Percentiles rank a stretch among this genome's conserved stretches.
Evolutionary conservation across 2,113 vertebrate genomes (phyloP).

Genomic region (Fregetta grallaria): DNA sequence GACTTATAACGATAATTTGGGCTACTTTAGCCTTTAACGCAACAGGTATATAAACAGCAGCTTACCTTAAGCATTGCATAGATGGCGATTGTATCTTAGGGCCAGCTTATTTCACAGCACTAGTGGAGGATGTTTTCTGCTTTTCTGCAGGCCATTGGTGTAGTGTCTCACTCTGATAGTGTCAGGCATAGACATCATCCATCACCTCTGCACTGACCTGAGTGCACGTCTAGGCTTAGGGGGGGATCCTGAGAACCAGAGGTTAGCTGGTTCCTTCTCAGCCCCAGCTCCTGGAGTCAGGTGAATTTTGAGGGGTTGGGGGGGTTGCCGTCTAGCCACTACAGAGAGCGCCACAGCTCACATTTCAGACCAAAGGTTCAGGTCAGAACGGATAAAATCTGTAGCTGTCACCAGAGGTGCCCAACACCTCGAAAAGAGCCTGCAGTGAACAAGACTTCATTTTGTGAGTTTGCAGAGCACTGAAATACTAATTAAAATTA

Average conservation of each 20-base stretch:
- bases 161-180: neutral
- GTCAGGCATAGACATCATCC: neutral
- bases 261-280: neutral
- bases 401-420: neutral
- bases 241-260: neutral
- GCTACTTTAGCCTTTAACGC: too few relatives aligned
- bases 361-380: neutral
- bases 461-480: neutral
- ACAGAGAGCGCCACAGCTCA: neutral
- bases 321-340: neutral
- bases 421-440: neutral
- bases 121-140: neutral
- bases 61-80: neutral
- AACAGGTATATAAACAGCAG: neutral
- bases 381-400: neutral
- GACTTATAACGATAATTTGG: too few relatives aligned
- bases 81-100: rapidly evolving
- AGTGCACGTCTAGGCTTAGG: neutral
- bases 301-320: neutral
- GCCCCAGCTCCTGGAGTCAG: neutral
- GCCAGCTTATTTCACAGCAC: neutral
- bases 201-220: neutral
- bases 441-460: neutral
- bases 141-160: neutral
- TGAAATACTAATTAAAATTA: neutral